A percentile compares a stretch with the other conserved stretches of the same genome.
Conservation (phyloP, 2,888 invertebrate species). For the Xestia rhomboidea region DNA sequence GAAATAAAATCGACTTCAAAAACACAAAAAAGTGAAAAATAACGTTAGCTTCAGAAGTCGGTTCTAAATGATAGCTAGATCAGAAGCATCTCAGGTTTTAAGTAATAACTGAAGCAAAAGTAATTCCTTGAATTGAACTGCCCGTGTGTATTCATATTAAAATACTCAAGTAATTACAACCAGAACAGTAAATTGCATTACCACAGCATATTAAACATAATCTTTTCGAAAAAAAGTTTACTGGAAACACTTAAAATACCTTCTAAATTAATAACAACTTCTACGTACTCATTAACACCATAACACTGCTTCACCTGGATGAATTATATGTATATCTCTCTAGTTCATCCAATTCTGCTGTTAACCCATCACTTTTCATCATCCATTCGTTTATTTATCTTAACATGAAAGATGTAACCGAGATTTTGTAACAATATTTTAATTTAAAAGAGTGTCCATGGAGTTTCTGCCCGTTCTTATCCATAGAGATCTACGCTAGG, state of each 20-base stretch:
- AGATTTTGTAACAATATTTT: too few species aligned
- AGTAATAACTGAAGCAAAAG: background rate
- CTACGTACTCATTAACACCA: constrained; percentile 11
- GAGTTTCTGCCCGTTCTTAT: too few species aligned
- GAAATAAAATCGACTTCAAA: too few species aligned
- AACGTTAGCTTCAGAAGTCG: too few species aligned
- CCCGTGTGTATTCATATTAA: background rate
- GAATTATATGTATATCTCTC: background rate
- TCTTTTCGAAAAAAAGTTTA: constrained; percentile 3
- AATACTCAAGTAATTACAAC: background rate
- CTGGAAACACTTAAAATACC: constrained; percentile 16
- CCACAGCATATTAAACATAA: constrained; percentile 11
- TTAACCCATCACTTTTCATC: too few species aligned
- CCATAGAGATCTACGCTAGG: too few species aligned
- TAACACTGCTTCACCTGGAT: background rate
- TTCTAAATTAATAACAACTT: constrained; percentile 25
- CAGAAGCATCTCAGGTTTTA: background rate
- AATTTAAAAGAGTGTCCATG: too few species aligned
- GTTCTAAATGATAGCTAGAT: background rate
- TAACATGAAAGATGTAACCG: too few species aligned
- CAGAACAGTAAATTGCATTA: background rate
- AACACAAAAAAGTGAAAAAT: too few species aligned
- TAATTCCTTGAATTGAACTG: background rate
- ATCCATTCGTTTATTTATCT: too few species aligned
- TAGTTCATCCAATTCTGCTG: too few species aligned